phyloP scores from a whole-genome alignment of 2,113 vertebrate species.

The Ornithorhynchus anatinus region DNA sequence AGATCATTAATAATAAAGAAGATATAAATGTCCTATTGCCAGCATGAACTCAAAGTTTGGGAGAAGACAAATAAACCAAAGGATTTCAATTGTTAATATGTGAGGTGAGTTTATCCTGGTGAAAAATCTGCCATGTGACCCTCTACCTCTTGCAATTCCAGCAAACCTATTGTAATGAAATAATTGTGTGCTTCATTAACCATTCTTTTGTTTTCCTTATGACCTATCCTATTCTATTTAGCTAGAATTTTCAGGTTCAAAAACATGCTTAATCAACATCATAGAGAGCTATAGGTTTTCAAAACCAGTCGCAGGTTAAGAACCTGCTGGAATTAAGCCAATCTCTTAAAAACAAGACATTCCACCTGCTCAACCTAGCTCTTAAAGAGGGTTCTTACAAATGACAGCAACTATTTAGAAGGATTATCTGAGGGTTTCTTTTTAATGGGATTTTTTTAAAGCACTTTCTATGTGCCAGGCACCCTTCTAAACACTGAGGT shows the following conservation, averaged over 20 bases:
- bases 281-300: conserved; percentile 26
- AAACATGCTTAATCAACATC: conserved; percentile 26
- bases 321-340: conserved; percentile 18
- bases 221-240: neutral
- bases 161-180: conserved; percentile 13
- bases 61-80: neutral
- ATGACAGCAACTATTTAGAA: conserved; percentile 11
- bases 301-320: conserved; percentile 13
- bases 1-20: conserved; percentile 30
- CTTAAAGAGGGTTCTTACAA: conserved; percentile 6
- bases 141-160: conserved; percentile 3
- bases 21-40: neutral
- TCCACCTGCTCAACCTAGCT: conserved; percentile 19
- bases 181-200: neutral
- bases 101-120: neutral
- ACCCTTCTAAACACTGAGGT: no score
- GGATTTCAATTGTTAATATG: conserved; percentile 5
- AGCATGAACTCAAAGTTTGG: neutral
- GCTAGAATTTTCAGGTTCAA: no score
- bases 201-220: conserved; percentile 15
- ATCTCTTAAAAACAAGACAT: conserved; percentile 22
- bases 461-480: no score
- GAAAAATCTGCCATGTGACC: neutral
- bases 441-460: no score
- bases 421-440: conserved; percentile 9